These are phyloP conservation scores for Macrocentrus cingulum DNA, from an alignment of 1,140 invertebrate genomes.

Conservation along the genomic window DNA sequence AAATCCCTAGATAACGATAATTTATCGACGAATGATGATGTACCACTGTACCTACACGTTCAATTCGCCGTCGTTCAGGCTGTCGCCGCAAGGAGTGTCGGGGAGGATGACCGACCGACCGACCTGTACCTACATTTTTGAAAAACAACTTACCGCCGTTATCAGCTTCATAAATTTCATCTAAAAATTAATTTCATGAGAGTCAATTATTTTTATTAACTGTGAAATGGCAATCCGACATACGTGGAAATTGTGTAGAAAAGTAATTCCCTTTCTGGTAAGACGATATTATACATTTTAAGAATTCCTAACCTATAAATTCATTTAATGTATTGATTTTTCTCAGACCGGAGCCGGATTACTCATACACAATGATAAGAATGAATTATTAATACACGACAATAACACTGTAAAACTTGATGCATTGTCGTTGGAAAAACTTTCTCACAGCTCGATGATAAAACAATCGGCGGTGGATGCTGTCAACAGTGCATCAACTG, in stretches of 20 bases:
- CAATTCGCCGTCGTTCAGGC: no score
- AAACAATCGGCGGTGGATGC: constrained; percentile 49
- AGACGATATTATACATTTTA: constrained; percentile 4
- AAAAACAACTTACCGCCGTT: no score
- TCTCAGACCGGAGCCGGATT: constrained; percentile 4
- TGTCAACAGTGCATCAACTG: constrained; percentile 48
- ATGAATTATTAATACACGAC: constrained; percentile 31
- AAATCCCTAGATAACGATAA: no score
- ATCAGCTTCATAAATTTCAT: no score
- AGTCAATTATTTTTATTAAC: neutral
- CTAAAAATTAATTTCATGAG: neutral
- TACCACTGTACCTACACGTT: no score
- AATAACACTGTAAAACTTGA: constrained; percentile 42
- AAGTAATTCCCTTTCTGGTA: constrained; percentile 31
- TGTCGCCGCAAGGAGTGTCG: no score
- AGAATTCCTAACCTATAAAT: constrained; percentile 1
- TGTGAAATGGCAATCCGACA: constrained; percentile 31
- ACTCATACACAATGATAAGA: constrained; percentile 35
- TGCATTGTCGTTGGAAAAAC: constrained; percentile 33
- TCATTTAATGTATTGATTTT: neutral
- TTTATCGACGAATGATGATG: no score
- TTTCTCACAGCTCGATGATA: constrained; percentile 51
- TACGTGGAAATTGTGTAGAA: constrained; percentile 25
- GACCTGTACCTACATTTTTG: no score
- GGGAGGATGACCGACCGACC: no score